These are phyloP conservation scores for Luidia sarsii DNA, from an alignment of 53 echinoderm and acorn worm genomes.

Conservation along the genomic window DNA sequence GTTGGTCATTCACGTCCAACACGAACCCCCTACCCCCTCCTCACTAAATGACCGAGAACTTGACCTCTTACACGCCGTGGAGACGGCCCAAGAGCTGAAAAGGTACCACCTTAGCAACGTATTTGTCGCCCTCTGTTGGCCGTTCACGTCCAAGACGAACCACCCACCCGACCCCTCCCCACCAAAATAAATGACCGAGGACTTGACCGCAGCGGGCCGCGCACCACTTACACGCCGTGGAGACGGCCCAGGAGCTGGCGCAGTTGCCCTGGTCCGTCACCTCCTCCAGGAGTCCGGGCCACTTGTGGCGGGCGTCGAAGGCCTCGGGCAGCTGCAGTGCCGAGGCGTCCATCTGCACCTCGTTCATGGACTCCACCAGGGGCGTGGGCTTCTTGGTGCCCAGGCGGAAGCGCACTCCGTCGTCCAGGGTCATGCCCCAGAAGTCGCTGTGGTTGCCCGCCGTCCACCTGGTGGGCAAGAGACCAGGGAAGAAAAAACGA, in stretches of 20 bases:
- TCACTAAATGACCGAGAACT: too few relatives aligned
- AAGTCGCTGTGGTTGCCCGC: constrained; percentile 82
- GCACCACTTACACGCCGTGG: constrained; percentile 76
- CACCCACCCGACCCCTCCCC: too few relatives aligned
- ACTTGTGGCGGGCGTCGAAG: constrained; percentile 82
- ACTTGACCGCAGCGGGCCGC: too few relatives aligned
- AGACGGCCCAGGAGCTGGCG: constrained; percentile 94
- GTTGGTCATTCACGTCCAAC: too few relatives aligned
- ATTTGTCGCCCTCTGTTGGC: too few relatives aligned
- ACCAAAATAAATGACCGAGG: too few relatives aligned
- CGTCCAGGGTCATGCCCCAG: constrained; percentile 71
- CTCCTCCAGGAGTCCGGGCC: constrained; percentile 78
- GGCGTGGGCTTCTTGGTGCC: constrained; percentile 86
- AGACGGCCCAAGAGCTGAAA: constrained; percentile 95
- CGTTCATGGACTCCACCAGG: constrained; percentile 83
- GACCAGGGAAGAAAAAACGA: too few relatives aligned
- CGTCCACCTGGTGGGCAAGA: too few relatives aligned
- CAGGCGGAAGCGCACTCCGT: constrained; percentile 62
- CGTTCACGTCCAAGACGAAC: too few relatives aligned
- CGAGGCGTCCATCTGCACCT: constrained; percentile 73
- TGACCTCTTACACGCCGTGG: constrained; percentile 85
- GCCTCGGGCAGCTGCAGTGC: constrained; percentile 66
- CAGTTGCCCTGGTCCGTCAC: constrained; percentile 92
- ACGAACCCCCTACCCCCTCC: too few relatives aligned
- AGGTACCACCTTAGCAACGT: too few relatives aligned